Base-by-base conservation (phyloP, 2,888 invertebrate species). In the Alitta virens region DNA sequence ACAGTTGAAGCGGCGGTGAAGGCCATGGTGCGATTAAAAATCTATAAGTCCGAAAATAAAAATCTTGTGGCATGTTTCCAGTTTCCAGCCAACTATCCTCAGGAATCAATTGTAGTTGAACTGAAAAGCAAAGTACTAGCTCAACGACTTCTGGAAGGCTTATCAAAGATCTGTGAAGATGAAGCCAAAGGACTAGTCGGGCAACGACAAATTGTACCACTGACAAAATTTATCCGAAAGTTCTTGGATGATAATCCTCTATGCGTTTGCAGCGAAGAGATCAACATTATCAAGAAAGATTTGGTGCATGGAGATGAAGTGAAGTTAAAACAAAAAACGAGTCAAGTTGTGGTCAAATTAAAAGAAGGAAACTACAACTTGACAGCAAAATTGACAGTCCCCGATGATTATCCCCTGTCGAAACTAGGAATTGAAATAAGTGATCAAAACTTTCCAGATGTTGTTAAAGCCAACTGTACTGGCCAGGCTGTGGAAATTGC, bases 211-310 rank as follows among this genome's bases (percentile, higher is more conserved):
- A 80, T 88, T 18, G 75, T 90, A 40, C 82, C 83, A 53, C 81
- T 86, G 2, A 76, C 89, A 18, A 84, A 86, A 69, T 89, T 89
- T 74, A 80, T 89, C 5, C 81, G 85, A 56, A 86, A 85, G 65
- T 90, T 89, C 75, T 80, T 89, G 16, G 85, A 86, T 54, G 88
- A 89, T 68, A 89, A 89, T 81, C 88, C 89, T 0, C 81, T 90
- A 2, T 88, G 87, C 74, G 88, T 89, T 62, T 90, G 89, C 72
- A 87, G 88, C 68, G 88, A 89, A 73, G 90, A 90, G 81, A 88
- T 90, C 64, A 83, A 85, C 63, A 77, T 82, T 51, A 76, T 90
- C 57, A 88, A 88, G 68, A 71, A 74, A 42, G 71, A 75, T 33
- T 78, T 85, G 24, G 74, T 88, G 2, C 55, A 62, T 5, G 74